phyloP scores from a whole-genome alignment of 2,113 vertebrate genomes.

The Pseudonaja textilis region DNA sequence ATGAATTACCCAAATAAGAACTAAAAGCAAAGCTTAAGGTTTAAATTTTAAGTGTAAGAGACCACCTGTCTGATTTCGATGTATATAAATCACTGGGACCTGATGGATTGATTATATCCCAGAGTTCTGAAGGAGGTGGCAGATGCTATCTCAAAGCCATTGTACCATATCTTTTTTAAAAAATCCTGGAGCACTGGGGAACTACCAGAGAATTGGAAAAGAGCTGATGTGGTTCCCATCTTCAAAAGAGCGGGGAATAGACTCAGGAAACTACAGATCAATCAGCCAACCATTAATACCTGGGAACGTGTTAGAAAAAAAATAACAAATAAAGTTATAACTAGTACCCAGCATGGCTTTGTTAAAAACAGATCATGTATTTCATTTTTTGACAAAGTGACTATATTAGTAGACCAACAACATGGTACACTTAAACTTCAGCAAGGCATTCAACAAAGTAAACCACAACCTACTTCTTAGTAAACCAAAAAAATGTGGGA shows the following conservation, averaged over 20 bases:
- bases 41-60: neutral
- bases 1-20: neutral
- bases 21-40: slow-evolving; percentile 1
- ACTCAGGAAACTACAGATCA: neutral
- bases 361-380: neutral
- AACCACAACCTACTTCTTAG: neutral
- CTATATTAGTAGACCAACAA: neutral
- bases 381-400: neutral
- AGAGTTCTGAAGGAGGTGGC: neutral
- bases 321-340: neutral
- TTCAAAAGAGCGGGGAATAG: neutral
- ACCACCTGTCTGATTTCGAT: neutral
- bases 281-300: neutral
- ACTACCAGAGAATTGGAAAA: neutral
- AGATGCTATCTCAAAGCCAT: neutral
- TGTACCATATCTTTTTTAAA: neutral
- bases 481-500: neutral
- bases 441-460: neutral
- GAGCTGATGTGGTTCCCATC: neutral
- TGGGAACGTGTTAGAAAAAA: neutral
- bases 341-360: neutral
- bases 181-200: neutral
- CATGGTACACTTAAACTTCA: neutral
- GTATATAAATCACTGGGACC: neutral
- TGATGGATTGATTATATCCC: neutral